Evolutionary conservation across 2,113 vertebrate species (phyloP), one percentile per base, ranked within the genome.

Genomic region (Megaceryle torquata): DNA sequence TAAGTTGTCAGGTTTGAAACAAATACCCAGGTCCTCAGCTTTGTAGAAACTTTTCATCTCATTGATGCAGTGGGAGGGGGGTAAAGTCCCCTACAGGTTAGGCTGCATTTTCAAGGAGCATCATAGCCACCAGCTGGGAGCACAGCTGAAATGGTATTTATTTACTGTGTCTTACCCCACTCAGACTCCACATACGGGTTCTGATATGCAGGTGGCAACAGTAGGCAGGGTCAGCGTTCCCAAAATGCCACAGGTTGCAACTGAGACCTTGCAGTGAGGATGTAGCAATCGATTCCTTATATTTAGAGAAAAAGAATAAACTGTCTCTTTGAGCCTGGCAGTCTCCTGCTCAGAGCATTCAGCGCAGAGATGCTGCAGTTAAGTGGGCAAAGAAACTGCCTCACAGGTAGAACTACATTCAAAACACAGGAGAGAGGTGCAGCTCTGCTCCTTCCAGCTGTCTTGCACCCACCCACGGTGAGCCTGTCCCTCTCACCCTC

Each of bases 121-220:
- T 17, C 33, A 24, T 31, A 61, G 61, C 20, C 56, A 65, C 56
- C 79, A 78, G 46, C 13, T 14, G 59, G 50, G 29, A 69, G 44
- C 69, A 60, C 46, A 33, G 20, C 51, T 85, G 15, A 67, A 68
- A 61, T 18, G 11, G 37, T 60, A 65, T 44, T 56, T 25, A 35
- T 24, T 86, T 41, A 46, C 43, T 20, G 13, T 5, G 16, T 57
- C 50, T 63, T 56, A 48, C 21, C 9, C 25, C 5, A 8, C 15
- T 13, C 33, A 35, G 44, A 44, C 16, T 9, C 28, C 43, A 64
- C 0, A 0, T n/a, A 15, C 0, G 10, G 33, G 31, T 24, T 77
- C 11, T 43, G 48, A 46, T 0, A 0, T n/a, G 15, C 69, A 78
- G 56, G 37, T 84, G 60, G 22, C 1, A 8, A 68, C 4, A 11